phyloP scores from a whole-genome alignment of 2,888 invertebrate species.

The Pegoplata infirma region DNA sequence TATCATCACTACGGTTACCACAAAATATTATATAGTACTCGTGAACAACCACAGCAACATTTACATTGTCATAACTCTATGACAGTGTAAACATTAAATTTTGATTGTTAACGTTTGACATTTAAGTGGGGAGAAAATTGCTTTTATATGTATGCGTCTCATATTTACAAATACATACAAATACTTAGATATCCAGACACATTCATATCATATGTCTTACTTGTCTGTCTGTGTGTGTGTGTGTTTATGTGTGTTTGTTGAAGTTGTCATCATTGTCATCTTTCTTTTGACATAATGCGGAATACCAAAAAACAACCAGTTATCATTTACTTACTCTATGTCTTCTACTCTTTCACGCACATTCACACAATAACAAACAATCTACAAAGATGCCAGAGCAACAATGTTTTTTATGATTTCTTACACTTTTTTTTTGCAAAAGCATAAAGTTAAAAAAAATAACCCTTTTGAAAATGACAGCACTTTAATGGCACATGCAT shows the following conservation, averaged over 20 bases:
- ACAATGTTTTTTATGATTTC: conserved; percentile 31
- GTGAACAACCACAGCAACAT: too few species aligned
- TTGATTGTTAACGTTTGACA: conserved; percentile 60
- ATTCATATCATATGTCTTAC: background rate
- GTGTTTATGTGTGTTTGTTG: conserved; percentile 12
- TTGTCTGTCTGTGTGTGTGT: conserved; percentile 8
- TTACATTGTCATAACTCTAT: conserved; percentile 21
- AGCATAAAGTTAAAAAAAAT: background rate
- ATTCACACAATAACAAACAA: background rate
- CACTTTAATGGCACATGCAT: too few species aligned
- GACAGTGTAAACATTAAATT: conserved; percentile 60
- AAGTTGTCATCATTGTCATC: conserved; percentile 54
- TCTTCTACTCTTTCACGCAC: conserved; percentile 1
- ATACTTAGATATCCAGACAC: background rate
- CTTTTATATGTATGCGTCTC: conserved; percentile 45
- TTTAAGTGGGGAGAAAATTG: conserved; percentile 61
- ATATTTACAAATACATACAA: conserved; percentile 27
- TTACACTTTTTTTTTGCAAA: conserved; percentile 11
- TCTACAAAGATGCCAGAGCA: background rate
- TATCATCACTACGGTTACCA: background rate
- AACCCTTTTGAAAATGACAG: too few species aligned
- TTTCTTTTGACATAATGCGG: conserved; percentile 50
- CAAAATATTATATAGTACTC: background rate
- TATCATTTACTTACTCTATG: conserved; percentile 26
- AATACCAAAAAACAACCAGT: conserved; percentile 48